phyloP scores from a whole-genome alignment of 2,888 invertebrate genomes.

The Ryuthela nishihirai region DNA sequence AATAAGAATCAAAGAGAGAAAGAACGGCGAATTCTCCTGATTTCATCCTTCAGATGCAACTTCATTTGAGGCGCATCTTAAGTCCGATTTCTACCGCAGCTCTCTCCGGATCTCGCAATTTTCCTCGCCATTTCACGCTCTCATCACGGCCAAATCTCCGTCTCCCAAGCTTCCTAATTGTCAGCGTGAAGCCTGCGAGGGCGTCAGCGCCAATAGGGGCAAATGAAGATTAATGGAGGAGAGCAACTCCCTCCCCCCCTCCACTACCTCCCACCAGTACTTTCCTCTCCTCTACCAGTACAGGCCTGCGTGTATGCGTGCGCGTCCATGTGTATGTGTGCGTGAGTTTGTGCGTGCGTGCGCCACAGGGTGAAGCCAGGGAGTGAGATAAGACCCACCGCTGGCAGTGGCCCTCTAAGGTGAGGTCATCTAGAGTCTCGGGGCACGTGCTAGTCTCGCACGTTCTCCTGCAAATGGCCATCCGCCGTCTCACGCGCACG shows the following conservation, averaged over 20 bases:
- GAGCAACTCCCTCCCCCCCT: slow-evolving; percentile 6
- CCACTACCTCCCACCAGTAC: slow-evolving; percentile 12
- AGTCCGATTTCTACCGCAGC: no score
- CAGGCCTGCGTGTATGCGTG: neutral
- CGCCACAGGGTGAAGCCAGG: no score
- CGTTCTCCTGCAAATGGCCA: slow-evolving; percentile 31
- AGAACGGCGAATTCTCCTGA: no score
- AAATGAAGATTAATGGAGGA: slow-evolving; percentile 36
- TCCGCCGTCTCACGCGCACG: slow-evolving; percentile 25
- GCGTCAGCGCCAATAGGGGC: slow-evolving; percentile 37
- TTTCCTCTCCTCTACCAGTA: neutral
- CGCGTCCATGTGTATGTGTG: slow-evolving; percentile 11
- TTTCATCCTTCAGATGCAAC: no score
- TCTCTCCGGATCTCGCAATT: no score
- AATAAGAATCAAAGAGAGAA: no score
- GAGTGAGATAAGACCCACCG: no score
- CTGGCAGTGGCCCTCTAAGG: neutral
- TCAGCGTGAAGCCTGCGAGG: slow-evolving; percentile 5
- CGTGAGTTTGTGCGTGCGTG: no score
- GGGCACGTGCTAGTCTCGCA: slow-evolving; percentile 21
- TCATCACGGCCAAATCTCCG: slow-evolving; percentile 33
- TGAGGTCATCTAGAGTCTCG: neutral
- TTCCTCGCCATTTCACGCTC: slow-evolving; percentile 27
- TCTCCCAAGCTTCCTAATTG: slow-evolving; percentile 34
- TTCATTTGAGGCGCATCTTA: no score